A percentile compares a stretch with the other conserved stretches of the same genome.
Conservation (phyloP, 1,140 invertebrate genomes). For the Caerostris darwini region DNA sequence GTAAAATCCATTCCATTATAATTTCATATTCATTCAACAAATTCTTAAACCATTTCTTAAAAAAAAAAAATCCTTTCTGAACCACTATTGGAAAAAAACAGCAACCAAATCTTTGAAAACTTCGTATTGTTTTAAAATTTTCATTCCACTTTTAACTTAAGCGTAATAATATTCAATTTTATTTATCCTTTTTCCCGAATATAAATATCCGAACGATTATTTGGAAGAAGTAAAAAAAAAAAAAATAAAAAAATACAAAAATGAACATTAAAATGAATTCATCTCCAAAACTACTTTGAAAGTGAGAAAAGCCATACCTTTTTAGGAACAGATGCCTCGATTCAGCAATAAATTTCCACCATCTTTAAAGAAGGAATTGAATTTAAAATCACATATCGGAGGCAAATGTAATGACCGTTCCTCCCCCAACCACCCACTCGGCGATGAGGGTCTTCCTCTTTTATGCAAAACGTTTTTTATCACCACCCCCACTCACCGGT, state of each 20-base stretch:
- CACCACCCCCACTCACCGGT: neutral
- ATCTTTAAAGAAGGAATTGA: slow-evolving; percentile 47
- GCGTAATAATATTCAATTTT: neutral
- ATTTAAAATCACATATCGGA: slow-evolving; percentile 71
- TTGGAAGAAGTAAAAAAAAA: too few species aligned
- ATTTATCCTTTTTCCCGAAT: neutral
- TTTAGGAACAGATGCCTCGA: slow-evolving; percentile 32
- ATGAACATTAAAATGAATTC: neutral
- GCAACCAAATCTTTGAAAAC: too few species aligned
- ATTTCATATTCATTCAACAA: too few species aligned
- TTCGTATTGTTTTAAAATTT: neutral
- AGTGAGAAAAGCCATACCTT: slow-evolving; percentile 40
- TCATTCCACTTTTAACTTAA: neutral
- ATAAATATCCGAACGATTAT: neutral
- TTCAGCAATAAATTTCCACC: slow-evolving; percentile 45
- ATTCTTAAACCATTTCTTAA: too few species aligned
- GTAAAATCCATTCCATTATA: too few species aligned
- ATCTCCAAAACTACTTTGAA: neutral
- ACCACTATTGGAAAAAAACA: too few species aligned
- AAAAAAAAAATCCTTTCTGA: too few species aligned
- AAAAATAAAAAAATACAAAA: neutral
- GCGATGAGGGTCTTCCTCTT: neutral
- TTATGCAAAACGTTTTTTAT: slow-evolving; percentile 59
- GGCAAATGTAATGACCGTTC: slow-evolving; percentile 54
- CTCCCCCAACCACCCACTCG: neutral